Evolutionary conservation across 2,797 vertebrate species (phyloP).

Genomic region (Karalla daura): DNA sequence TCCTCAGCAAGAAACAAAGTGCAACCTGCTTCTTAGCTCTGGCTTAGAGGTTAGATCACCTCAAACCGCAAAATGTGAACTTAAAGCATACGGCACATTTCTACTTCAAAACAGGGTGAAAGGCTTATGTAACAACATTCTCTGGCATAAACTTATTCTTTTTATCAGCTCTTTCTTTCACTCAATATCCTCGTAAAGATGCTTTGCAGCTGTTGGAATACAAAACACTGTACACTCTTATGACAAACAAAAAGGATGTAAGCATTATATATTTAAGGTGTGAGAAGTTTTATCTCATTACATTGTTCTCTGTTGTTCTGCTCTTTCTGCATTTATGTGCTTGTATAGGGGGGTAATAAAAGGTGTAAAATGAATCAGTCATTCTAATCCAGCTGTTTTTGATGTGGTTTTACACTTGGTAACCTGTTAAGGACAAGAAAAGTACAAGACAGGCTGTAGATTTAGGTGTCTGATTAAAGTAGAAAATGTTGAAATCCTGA

Average conservation of each 20-base stretch:
- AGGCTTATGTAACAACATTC: not conserved
- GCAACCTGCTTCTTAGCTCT: constrained; percentile 10
- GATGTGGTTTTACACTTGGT: no score
- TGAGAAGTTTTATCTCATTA: no score
- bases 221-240: constrained; percentile 2
- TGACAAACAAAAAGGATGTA: constrained; percentile 11
- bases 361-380: no score
- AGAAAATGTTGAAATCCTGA: no score
- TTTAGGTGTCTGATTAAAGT: no score
- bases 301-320: no score
- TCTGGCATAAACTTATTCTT: not conserved
- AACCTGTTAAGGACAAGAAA: no score
- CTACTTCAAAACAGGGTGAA: not conserved
- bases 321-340: no score
- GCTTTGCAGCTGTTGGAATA: not conserved
- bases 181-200: not conserved
- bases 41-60: not conserved
- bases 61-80: constrained; percentile 5
- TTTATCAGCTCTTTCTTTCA: constrained; percentile 11
- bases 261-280: no score
- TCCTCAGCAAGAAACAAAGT: constrained; percentile 45
- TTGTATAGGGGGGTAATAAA: no score
- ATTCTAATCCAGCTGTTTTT: no score
- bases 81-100: not conserved
- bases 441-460: no score